phyloP scores from a whole-genome alignment of 2,797 vertebrate genomes.

The Apogon hyalosoma region DNA sequence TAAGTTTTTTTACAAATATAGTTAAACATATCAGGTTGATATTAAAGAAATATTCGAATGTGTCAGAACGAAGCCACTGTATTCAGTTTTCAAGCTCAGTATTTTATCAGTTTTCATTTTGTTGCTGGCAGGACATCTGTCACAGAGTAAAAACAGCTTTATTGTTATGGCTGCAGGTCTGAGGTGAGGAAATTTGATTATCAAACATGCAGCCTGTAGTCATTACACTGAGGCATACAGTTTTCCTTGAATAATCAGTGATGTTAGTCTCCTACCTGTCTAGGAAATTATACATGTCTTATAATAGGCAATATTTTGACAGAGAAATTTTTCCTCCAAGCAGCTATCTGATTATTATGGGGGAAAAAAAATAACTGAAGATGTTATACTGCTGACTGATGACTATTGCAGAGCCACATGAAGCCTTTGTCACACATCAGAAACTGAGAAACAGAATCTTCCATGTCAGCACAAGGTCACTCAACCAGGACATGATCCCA shows the following conservation, averaged over 20 bases:
- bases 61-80: slow-evolving; percentile 16
- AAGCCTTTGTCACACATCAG: slow-evolving; percentile 23
- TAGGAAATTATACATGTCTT: neutral
- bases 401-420: slow-evolving; percentile 7
- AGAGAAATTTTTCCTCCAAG: neutral
- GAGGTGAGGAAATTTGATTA: slow-evolving; percentile 60
- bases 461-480: slow-evolving; percentile 16
- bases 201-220: slow-evolving; percentile 38
- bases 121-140: slow-evolving; percentile 56
- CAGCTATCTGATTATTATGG: neutral
- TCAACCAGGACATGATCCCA: slow-evolving; percentile 5
- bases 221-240: slow-evolving; percentile 10
- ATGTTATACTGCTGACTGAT: neutral
- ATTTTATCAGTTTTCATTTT: slow-evolving; percentile 32
- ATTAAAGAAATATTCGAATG: slow-evolving; percentile 35
- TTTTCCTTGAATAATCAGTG: slow-evolving; percentile 10
- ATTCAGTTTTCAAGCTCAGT: slow-evolving; percentile 31
- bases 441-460: slow-evolving; percentile 3
- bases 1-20: slow-evolving; percentile 21
- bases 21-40: slow-evolving; percentile 30
- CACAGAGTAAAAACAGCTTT: slow-evolving; percentile 50
- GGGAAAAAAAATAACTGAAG: neutral
- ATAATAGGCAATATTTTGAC: neutral
- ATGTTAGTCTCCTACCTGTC: neutral
- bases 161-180: slow-evolving; percentile 60